Percentiles rank a stretch among this genome's conserved stretches.
These are phyloP conservation scores for Caenorhabditis afra DNA, from an alignment of 2,888 invertebrate genomes.

Conservation along the genomic window DNA sequence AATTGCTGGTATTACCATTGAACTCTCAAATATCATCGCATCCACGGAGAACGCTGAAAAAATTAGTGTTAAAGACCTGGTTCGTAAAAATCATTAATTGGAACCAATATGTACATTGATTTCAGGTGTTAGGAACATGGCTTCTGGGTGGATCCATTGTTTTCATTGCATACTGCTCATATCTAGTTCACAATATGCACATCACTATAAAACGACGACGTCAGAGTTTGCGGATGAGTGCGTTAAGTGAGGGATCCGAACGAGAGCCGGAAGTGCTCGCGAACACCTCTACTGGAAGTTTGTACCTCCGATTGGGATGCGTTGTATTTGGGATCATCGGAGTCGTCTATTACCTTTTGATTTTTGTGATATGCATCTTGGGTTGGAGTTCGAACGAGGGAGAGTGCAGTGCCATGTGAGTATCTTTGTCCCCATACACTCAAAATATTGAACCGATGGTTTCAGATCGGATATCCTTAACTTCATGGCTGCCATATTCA, in stretches of 20 bases:
- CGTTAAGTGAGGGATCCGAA: slow-evolving; percentile 33
- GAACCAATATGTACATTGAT: not conserved
- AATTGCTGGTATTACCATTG: slow-evolving; percentile 69
- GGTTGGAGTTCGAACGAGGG: slow-evolving; percentile 65
- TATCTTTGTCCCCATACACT: not conserved
- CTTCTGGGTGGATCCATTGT: slow-evolving; percentile 65
- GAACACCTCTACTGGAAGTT: slow-evolving; percentile 72
- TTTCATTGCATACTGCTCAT: slow-evolving; percentile 67
- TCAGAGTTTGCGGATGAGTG: slow-evolving; percentile 50
- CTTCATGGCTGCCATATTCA: slow-evolving; percentile 62
- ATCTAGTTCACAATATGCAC: slow-evolving; percentile 59
- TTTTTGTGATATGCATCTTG: slow-evolving; percentile 63
- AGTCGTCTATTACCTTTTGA: slow-evolving; percentile 66
- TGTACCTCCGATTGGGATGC: slow-evolving; percentile 72
- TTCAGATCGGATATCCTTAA: slow-evolving; percentile 60
- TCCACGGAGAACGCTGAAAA: slow-evolving; percentile 38
- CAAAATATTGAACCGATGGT: not conserved
- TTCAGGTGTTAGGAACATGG: slow-evolving; percentile 64
- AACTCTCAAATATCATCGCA: slow-evolving; percentile 69
- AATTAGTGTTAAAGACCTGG: slow-evolving; percentile 64
- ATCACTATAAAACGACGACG: slow-evolving; percentile 47
- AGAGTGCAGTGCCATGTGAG: slow-evolving; percentile 62
- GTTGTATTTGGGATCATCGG: slow-evolving; percentile 73
- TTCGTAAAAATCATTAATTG: slow-evolving; percentile 9
- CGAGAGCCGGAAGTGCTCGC: slow-evolving; percentile 65